A percentile compares a stretch with the other conserved stretches of the same genome.
phyloP scores from a whole-genome alignment of 2,888 invertebrate genomes.

The Aproaerema taeniolella region DNA sequence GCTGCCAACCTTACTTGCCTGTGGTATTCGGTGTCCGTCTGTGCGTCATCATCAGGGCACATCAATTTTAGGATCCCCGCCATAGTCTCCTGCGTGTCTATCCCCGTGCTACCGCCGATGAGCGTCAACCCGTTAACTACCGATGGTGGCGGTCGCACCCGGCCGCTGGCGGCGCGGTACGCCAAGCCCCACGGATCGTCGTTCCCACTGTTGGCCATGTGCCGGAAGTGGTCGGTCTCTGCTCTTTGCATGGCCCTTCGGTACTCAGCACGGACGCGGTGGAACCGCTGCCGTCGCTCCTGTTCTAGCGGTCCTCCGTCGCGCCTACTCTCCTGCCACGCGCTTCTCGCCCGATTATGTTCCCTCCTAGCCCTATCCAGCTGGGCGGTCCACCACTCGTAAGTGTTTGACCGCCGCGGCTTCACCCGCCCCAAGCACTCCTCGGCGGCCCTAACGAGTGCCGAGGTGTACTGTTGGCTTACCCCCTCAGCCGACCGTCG shows the following conservation, averaged over 20 bases:
- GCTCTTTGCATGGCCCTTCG: conserved; percentile 10
- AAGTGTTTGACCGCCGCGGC: conserved; percentile 1
- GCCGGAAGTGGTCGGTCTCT: not conserved
- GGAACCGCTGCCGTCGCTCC: not conserved
- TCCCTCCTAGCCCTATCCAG: conserved; percentile 9
- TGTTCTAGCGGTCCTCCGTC: not conserved
- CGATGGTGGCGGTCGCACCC: conserved; percentile 19
- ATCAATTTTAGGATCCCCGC: conserved; percentile 17
- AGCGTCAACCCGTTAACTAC: conserved; percentile 16
- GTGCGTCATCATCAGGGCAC: conserved; percentile 30
- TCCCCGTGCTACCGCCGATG: conserved; percentile 9
- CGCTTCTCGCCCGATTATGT: conserved; percentile 4
- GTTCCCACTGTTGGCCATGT: conserved; percentile 18
- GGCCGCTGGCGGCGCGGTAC: conserved; percentile 21
- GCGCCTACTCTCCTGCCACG: conserved; percentile 15
- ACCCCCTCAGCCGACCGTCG: conserved; percentile 6
- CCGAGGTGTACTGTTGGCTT: conserved; percentile 1
- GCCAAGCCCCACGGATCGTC: conserved; percentile 16
- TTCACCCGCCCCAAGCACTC: conserved; percentile 9
- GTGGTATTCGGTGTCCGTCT: conserved; percentile 22
- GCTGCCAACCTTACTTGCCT: conserved; percentile 19
- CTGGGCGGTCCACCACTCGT: conserved; percentile 19
- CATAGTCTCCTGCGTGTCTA: conserved; percentile 18
- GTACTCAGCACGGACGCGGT: not conserved
- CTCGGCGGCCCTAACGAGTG: conserved; percentile 5